phyloP scores from a whole-genome alignment of 2,888 invertebrate genomes.

The Dicranocentrus wangi region DNA sequence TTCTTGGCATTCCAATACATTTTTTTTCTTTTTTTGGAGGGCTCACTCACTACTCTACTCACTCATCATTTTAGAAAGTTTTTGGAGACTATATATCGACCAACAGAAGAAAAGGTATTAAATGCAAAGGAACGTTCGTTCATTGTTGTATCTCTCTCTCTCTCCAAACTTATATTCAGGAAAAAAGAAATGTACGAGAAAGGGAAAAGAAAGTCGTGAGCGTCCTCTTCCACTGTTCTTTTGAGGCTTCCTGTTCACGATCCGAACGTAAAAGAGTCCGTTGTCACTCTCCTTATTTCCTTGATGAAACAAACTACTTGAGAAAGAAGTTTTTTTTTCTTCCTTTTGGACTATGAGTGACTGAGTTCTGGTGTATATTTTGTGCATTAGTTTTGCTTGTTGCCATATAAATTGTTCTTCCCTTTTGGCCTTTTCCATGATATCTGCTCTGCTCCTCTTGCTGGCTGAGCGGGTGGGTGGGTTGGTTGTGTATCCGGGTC shows the following conservation, averaged over 20 bases:
- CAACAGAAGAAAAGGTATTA: not conserved
- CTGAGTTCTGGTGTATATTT: too few species aligned
- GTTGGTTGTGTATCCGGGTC: too few species aligned
- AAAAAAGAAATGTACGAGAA: constrained; percentile 5
- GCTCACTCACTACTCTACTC: constrained; percentile 6
- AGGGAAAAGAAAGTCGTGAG: constrained; percentile 1
- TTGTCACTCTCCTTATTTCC: constrained; percentile 9
- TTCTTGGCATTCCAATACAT: constrained; percentile 1
- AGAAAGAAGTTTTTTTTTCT: too few species aligned
- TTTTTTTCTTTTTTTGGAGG: too few species aligned
- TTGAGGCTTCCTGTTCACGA: constrained; percentile 4
- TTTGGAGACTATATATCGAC: constrained; percentile 19
- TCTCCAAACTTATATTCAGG: constrained; percentile 1
- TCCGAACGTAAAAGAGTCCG: not conserved
- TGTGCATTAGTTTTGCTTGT: too few species aligned
- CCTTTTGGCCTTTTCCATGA: not conserved
- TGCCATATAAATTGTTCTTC: not conserved
- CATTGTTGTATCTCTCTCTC: not conserved
- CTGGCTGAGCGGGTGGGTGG: too few species aligned
- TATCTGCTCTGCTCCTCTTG: not conserved
- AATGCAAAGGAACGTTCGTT: too few species aligned
- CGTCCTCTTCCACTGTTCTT: not conserved
- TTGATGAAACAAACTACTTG: constrained; percentile 1
- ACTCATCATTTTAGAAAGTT: constrained; percentile 9
- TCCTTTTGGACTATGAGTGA: too few species aligned